Base-by-base conservation (phyloP, 2,797 vertebrate genomes). In the Gobionotothen gibberifrons region DNA sequence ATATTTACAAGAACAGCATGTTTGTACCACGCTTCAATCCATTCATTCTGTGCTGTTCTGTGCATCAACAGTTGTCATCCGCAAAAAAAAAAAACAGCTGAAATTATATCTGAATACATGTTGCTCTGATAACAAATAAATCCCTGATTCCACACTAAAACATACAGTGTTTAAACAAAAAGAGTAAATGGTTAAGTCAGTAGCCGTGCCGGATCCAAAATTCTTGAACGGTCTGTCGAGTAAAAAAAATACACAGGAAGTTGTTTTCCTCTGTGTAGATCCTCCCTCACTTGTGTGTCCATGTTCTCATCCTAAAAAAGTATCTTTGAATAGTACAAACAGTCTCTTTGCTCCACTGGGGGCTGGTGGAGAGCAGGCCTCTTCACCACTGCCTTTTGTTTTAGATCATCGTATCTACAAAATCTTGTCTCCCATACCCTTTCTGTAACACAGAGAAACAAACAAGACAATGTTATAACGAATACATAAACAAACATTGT, bases 361-460 rank as follows among this genome's bases (percentile, higher is more conserved):
- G 46, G 46, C 26, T 74, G 71, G 36, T 46, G 62, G 21, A 46
- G 43, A 22, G 22, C 47, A 46, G 36, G 40, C 55, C 44, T 56
- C 42, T 39, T 36, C 10, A 5, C 16, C 49, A 22, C 48, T 5
- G 36, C 52, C 59, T 56, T 74, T 55, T 21, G 11, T 76, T 65
- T 92, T 79, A 94, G 19, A 85, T 13, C 0, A 7, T 11, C 2
- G 22, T 1, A 14, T 94, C 89, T 1, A 2, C 1, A 79, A 95
- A 93, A 48, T 93, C 78, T 0, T 6, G 3, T 85, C 36, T 93
- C 0, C 1, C 0, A 60, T 32, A 95, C 12, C 93, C 93, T 92
- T 90, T 93, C 95, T 96, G 92, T 84, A 93, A 93, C 62, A 72
- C 68, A 90, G 56, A 85, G 67, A 73, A 75, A 69, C 53, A 66